Base-by-base conservation (phyloP, 2,113 vertebrate genomes). In the Maccullochella peelii region DNA sequence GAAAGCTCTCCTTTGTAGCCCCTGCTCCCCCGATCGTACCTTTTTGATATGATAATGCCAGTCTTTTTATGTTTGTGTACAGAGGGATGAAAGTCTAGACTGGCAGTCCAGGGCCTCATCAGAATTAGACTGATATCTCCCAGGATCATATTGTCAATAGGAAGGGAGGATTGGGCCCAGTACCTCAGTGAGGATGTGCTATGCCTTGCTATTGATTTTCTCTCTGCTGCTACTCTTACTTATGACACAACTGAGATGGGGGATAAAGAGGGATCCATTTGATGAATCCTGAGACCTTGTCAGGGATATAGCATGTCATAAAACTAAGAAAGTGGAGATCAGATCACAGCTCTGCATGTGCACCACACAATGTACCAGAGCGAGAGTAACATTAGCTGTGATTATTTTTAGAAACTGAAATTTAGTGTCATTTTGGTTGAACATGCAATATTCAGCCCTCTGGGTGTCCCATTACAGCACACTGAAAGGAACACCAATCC, bases 121-220 rank as follows among this genome's bases (percentile, higher is more conserved):
- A 82, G 91, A 92, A 93, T 94, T 84, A 89, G 86, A 85, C 84
- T 74, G 86, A 92, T 90, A 90, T 91, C 92, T 92, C 79, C 69
- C 66, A 77, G 88, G 93, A 94, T 94, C 90, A 85, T 86, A 92
- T 86, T 74, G 50, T 86, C 91, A 88, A 88, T 88, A 89, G 89
- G 85, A 94, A 84, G 77, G 78, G 88, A 92, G 93, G 92, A 93
- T 93, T 82, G 81, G 86, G 61, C 89, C 84, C 81, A 55, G 88
- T 77, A 90, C 82, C 86, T 92, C 86, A 16, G 73, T 5, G 40
- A 86, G 71, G 82, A 92, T 88, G 86, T 82, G 87, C 88, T 83
- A 79, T 90, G 90, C 82, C 87, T 90, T 47, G n/a, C 78, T 93
- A 95, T 95, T 89, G 95, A 96, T 95, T 94, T 94, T 90, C 84